A percentile compares a stretch with the other conserved stretches of the same genome.
Conservation (phyloP, 1,140 invertebrate genomes). For the Solenopsis fugax region DNA sequence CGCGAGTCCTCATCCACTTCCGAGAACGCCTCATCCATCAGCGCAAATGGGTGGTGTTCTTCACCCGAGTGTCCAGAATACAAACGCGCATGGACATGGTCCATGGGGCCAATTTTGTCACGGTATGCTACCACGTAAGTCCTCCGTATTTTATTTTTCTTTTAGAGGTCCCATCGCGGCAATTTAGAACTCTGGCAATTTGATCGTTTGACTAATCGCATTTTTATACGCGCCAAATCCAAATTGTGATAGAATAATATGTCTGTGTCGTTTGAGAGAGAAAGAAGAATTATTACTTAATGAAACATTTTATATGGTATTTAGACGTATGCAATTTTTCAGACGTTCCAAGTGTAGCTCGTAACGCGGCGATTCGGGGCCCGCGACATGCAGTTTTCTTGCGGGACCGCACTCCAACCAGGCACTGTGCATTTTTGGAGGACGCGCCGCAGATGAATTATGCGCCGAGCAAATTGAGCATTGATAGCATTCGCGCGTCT, state of each 20-base stretch:
- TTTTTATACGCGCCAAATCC: not conserved
- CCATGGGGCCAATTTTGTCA: constrained; percentile 85
- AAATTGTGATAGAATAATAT: not conserved
- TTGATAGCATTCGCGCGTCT: constrained; percentile 72
- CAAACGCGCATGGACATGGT: constrained; percentile 79
- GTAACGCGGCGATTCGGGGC: constrained; percentile 77
- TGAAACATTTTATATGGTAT: not conserved
- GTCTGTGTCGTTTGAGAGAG: not conserved
- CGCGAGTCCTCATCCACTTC: constrained; percentile 80
- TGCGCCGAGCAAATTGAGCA: constrained; percentile 73
- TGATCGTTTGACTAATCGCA: not conserved
- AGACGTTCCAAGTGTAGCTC: constrained; percentile 71
- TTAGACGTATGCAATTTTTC: constrained; percentile 18
- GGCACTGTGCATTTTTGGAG: constrained; percentile 81
- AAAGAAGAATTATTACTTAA: not conserved
- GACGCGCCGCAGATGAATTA: constrained; percentile 80
- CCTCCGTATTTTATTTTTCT: not conserved
- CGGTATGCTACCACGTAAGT: constrained; percentile 83
- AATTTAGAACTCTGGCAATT: not conserved
- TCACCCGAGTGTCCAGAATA: constrained; percentile 80
- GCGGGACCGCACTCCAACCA: constrained; percentile 81
- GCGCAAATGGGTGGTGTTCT: constrained; percentile 76
- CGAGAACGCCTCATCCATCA: constrained; percentile 72
- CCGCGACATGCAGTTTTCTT: constrained; percentile 84
- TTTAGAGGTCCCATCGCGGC: not conserved